These are phyloP conservation scores for Protonemura montana DNA, from an alignment of 2,888 invertebrate species.

Conservation along the genomic window DNA sequence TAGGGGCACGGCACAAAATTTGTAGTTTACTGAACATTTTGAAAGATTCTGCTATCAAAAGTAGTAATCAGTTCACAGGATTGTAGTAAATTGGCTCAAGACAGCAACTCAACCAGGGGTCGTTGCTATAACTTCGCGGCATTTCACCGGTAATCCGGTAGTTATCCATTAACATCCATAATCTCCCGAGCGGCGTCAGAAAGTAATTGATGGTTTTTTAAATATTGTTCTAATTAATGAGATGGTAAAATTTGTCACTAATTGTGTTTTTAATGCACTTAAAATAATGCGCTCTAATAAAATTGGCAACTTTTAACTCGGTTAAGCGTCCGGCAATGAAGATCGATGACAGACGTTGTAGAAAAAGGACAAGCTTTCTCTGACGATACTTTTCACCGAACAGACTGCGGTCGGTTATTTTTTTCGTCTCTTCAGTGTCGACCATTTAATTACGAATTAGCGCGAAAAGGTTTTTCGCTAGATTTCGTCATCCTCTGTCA, in stretches of 20 bases:
- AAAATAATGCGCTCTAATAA: neutral
- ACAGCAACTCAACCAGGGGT: too few species aligned
- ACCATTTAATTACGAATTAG: neutral
- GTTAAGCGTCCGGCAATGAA: neutral
- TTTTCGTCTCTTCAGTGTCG: neutral
- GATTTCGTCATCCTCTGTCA: neutral
- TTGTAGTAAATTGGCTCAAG: too few species aligned
- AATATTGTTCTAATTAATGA: neutral
- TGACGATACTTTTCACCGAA: neutral
- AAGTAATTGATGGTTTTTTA: neutral
- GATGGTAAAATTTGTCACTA: neutral
- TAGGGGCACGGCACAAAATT: too few species aligned
- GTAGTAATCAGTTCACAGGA: too few species aligned
- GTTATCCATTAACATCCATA: neutral
- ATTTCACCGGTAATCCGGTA: too few species aligned
- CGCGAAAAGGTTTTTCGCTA: neutral
- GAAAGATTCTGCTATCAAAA: too few species aligned
- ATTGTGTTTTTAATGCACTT: slow-evolving; percentile 4
- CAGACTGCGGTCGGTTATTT: neutral
- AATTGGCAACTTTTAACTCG: neutral
- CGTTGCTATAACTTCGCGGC: too few species aligned
- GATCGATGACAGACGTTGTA: neutral
- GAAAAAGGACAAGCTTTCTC: neutral
- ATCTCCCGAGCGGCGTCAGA: neutral
- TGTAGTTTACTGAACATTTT: too few species aligned